phyloP scores from a whole-genome alignment of 1,140 invertebrate genomes.

The Diachasma alloeum region DNA sequence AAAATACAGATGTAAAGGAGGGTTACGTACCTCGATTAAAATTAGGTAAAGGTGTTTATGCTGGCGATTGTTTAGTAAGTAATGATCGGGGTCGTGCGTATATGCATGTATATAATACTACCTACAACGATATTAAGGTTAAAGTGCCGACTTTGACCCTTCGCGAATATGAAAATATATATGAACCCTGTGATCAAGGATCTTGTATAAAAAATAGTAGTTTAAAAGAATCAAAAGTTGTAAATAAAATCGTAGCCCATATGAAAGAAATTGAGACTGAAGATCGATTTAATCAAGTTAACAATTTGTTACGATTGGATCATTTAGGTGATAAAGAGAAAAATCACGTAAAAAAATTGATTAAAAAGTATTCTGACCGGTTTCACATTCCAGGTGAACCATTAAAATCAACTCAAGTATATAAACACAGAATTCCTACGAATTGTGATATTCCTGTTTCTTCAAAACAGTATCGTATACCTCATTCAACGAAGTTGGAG shows the following conservation, averaged over 20 bases:
- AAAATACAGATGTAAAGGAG: background rate
- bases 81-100: slow-evolving; percentile 10
- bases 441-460: background rate
- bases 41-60: too few species aligned
- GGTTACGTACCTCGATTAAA: slow-evolving; percentile 8
- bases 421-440: background rate
- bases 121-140: too few species aligned
- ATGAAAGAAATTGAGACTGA: background rate
- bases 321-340: background rate
- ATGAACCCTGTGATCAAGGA: too few species aligned
- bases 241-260: background rate
- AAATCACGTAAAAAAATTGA: slow-evolving; percentile 2
- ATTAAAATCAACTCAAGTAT: too few species aligned
- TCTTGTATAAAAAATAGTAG: too few species aligned
- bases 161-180: too few species aligned
- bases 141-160: too few species aligned
- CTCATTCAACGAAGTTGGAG: slow-evolving; percentile 36
- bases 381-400: slow-evolving; percentile 17
- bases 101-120: slow-evolving; percentile 15
- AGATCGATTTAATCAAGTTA: background rate
- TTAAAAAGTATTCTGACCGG: slow-evolving; percentile 15
- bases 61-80: slow-evolving; percentile 6
- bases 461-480: slow-evolving; percentile 38
- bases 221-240: too few species aligned
- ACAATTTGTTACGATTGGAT: slow-evolving; percentile 13